A percentile compares a stretch with the other conserved stretches of the same genome.
phyloP scores from a whole-genome alignment of 2,888 invertebrate genomes.

The Aplocera efformata region DNA sequence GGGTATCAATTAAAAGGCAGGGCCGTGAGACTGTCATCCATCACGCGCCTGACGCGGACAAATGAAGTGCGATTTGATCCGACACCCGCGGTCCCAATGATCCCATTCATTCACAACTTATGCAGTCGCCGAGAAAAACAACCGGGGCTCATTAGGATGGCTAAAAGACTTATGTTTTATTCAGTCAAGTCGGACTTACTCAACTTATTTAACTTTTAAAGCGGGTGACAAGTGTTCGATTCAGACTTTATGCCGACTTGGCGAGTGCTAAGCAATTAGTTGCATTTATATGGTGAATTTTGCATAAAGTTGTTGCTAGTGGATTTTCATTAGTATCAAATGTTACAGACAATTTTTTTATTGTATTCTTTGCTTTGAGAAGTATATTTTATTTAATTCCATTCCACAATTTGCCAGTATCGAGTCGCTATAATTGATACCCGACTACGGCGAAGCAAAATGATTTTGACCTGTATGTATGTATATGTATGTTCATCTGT shows the following conservation, averaged over 20 bases:
- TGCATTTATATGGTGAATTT: conserved; percentile 22
- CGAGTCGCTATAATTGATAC: too few species aligned
- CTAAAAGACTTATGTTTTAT: conserved; percentile 75
- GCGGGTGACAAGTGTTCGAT: conserved; percentile 68
- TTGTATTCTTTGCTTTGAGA: too few species aligned
- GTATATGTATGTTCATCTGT: too few species aligned
- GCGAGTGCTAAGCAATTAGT: conserved; percentile 50
- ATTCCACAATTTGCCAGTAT: too few species aligned
- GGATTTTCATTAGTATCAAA: too few species aligned
- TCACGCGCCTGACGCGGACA: conserved; percentile 72
- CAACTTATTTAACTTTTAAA: conserved; percentile 74
- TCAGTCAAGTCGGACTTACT: conserved; percentile 60
- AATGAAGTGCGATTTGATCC: conserved; percentile 78
- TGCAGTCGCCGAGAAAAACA: conserved; percentile 71
- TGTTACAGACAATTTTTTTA: too few species aligned
- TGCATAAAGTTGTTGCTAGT: too few species aligned
- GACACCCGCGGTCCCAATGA: conserved; percentile 52
- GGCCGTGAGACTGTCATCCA: conserved; percentile 58
- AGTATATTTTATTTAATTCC: too few species aligned
- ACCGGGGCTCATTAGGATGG: conserved; percentile 67
- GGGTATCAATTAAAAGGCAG: conserved; percentile 71
- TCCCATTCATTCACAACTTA: conserved; percentile 72
- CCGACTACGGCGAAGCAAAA: too few species aligned
- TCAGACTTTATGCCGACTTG: conserved; percentile 50
- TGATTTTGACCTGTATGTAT: too few species aligned